A percentile compares a stretch with the other conserved stretches of the same genome.
phyloP scores from a whole-genome alignment of 2,888 invertebrate genomes.

The Papilio protenor region DNA sequence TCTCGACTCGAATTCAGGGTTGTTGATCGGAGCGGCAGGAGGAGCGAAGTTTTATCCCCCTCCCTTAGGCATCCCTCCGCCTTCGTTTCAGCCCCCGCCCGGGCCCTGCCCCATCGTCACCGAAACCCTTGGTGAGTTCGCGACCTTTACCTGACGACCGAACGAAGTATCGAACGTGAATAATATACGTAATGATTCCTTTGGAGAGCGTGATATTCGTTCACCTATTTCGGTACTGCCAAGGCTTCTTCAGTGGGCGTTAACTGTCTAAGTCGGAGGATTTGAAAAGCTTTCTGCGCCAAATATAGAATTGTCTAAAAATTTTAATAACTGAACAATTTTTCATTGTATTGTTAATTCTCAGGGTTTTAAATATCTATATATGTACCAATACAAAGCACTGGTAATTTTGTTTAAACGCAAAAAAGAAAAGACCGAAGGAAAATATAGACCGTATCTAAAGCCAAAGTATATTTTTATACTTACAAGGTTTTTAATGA shows the following conservation, averaged over 20 bases:
- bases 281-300: background rate
- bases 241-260: background rate
- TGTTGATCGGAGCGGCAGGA: constrained; percentile 75
- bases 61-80: constrained; percentile 43
- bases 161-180: constrained; percentile 60
- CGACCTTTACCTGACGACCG: constrained; percentile 71
- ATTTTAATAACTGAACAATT: too few species aligned
- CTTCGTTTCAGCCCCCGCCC: constrained; percentile 52
- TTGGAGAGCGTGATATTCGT: constrained; percentile 32
- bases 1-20: constrained; percentile 77
- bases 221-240: background rate
- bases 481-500: too few species aligned
- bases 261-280: background rate
- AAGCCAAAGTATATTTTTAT: too few species aligned
- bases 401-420: too few species aligned
- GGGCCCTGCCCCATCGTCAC: constrained; percentile 64
- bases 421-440: too few species aligned
- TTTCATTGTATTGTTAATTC: too few species aligned
- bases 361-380: too few species aligned
- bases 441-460: too few species aligned
- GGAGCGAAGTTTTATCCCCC: constrained; percentile 49
- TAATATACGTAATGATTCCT: constrained; percentile 45
- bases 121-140: constrained; percentile 71
- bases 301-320: background rate
- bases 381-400: too few species aligned